phyloP scores from a whole-genome alignment of 2,113 vertebrate species.

The Oncorhynchus masou region DNA sequence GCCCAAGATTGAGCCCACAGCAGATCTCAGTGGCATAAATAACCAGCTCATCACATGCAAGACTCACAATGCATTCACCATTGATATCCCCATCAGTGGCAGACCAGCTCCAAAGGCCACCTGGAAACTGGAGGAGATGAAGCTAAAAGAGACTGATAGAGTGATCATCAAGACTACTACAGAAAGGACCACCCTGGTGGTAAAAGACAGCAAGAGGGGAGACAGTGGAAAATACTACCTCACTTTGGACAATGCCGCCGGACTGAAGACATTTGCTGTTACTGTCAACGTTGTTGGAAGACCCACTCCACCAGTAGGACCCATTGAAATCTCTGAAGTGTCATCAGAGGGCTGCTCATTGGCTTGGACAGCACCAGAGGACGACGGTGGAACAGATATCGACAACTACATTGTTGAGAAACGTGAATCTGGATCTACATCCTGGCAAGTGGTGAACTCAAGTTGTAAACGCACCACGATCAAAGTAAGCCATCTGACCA shows the following conservation, averaged over 20 bases:
- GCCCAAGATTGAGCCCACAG: conserved; percentile 94
- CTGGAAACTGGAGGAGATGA: conserved; percentile 98
- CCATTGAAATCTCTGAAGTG: conserved; percentile 88
- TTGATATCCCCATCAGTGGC: conserved; percentile 94
- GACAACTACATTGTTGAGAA: conserved; percentile 97
- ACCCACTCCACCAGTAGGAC: conserved; percentile 84
- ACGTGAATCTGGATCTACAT: conserved; percentile 89
- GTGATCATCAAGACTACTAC: conserved; percentile 86
- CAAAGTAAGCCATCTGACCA: conserved; percentile 92
- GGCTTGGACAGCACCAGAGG: conserved; percentile 88
- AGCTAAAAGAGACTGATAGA: conserved; percentile 95
- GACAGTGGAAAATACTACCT: conserved; percentile 97
- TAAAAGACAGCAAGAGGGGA: conserved; percentile 94
- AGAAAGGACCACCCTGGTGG: conserved; percentile 85
- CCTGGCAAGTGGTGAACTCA: conserved; percentile 97
- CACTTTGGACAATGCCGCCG: conserved; percentile 89
- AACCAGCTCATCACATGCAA: conserved; percentile 96
- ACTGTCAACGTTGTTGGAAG: conserved; percentile 90
- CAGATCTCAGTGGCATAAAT: conserved; percentile 94
- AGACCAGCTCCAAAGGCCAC: conserved; percentile 91
- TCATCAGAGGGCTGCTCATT: conserved; percentile 92
- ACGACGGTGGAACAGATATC: conserved; percentile 91
- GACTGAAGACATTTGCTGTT: conserved; percentile 90
- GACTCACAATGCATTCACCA: conserved; percentile 84
- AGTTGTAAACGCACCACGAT: conserved; percentile 96